Base-by-base conservation (phyloP, 2,113 vertebrate genomes). In the Taurulus bubalis region DNA sequence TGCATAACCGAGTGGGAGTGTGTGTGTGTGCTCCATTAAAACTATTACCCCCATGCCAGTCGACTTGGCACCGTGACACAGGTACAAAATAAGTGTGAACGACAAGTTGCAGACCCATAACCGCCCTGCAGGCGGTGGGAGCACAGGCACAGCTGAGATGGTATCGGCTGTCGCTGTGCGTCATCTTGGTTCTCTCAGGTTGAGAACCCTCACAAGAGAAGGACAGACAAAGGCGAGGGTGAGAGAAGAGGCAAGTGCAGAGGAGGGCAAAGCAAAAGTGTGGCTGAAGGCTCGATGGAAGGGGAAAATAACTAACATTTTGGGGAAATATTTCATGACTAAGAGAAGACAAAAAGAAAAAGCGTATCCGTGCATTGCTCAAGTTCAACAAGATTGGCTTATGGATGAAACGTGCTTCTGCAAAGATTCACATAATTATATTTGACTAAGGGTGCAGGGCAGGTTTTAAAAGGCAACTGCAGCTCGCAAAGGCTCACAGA, bases 21-120 rank as follows among this genome's bases (percentile, higher is more conserved):
- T 32, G 58, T 51, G 58, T 51, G 66, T 30, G 32, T 2, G 26
- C 42, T 69, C 75, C 83, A 80, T 85, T 85, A 83, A 75, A 83
- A 53, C 38, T 3, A 64, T 79, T 59, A 76, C 75, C 67, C 42
- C 42, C 1, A 0, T 18, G 47, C 69, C 18, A 45, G 38, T 6
- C 74, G 71, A 53, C 67, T 84, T 74, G 75, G 71, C 78, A 47
- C n/a, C 8, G 26, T 45, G 28, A 76, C 47, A 70, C 76, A 73
- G 77, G 77, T 66, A 73, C 67, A 71, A 49, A 77, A 80, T 6
- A 40, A 70, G 62, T 49, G 32, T 45, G 59, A 65, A n/a, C n/a
- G 68, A 77, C 11, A 36, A 75, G 22, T 49, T 49, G 18, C 71
- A 75, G 24, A 62, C 36, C 22, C 34, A 32, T 42, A 68, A 1